These are phyloP conservation scores for Zygaena filipendulae DNA, from an alignment of 2,888 invertebrate species.

Conservation along the genomic window DNA sequence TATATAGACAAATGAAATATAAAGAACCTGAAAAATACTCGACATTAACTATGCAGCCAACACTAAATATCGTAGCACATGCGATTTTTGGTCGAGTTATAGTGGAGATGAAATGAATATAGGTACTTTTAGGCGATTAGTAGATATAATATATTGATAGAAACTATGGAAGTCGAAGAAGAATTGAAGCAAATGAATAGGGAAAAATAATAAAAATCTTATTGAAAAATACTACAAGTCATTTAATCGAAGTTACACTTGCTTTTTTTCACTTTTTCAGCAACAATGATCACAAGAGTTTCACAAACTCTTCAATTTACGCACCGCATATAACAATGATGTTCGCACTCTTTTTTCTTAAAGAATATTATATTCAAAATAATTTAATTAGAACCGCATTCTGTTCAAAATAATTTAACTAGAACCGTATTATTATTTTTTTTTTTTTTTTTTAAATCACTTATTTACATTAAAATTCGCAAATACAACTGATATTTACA, in stretches of 20 bases:
- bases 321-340: conserved; percentile 64
- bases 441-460: too few species aligned
- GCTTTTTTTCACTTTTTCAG: too few species aligned
- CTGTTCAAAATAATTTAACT: conserved; percentile 42
- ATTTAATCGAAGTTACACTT: conserved; percentile 67
- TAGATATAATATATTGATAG: too few species aligned
- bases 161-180: too few species aligned
- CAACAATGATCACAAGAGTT: conserved; percentile 66
- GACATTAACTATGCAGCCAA: too few species aligned
- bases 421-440: conserved; percentile 42
- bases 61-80: too few species aligned
- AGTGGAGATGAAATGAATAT: too few species aligned
- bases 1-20: too few species aligned
- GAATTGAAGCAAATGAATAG: too few species aligned
- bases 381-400: not conserved
- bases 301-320: conserved; percentile 46
- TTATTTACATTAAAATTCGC: conserved; percentile 60
- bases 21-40: too few species aligned
- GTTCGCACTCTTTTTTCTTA: conserved; percentile 54
- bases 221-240: conserved; percentile 65
- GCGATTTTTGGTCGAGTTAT: too few species aligned
- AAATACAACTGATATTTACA: conserved; percentile 59
- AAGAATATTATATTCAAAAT: conserved; percentile 23
- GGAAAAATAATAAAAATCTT: conserved; percentile 40
- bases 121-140: too few species aligned